phyloP scores from a whole-genome alignment of 2,113 vertebrate species.

The Redunca redunca region DNA sequence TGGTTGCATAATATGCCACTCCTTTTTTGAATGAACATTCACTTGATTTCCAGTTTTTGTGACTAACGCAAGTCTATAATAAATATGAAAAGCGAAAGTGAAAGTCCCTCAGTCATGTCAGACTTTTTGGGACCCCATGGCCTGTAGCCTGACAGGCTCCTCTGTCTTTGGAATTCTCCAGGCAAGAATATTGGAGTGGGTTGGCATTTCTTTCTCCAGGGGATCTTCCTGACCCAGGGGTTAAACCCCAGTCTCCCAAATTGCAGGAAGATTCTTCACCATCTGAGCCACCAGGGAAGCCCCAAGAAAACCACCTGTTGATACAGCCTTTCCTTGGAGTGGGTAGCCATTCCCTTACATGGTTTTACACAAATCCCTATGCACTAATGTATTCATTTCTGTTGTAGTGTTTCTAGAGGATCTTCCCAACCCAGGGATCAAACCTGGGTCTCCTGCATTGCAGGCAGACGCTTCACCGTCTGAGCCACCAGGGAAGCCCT shows the following conservation, averaged over 20 bases:
- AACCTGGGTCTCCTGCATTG: not conserved
- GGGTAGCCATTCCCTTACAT: not conserved
- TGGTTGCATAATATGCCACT: not conserved
- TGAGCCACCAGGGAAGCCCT: not conserved
- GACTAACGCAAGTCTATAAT: not conserved
- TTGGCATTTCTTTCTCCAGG: not conserved
- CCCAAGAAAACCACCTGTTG: not conserved
- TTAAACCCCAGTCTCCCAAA: not conserved
- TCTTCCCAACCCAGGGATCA: not conserved
- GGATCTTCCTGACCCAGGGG: not conserved
- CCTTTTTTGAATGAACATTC: not conserved
- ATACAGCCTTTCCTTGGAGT: not conserved
- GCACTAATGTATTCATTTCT: not conserved
- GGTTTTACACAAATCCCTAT: not conserved
- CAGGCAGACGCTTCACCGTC: not conserved
- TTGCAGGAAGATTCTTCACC: not conserved
- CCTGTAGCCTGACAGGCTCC: not conserved
- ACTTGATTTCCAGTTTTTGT: not conserved
- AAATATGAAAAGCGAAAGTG: not conserved
- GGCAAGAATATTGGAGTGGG: not conserved
- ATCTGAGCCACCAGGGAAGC: not conserved
- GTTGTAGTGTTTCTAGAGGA: not conserved
- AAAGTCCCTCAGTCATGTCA: not conserved
- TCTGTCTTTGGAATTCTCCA: not conserved
- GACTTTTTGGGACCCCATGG: not conserved